phyloP scores from a whole-genome alignment of 2,113 vertebrate species.

The Pygathrix nemaeus region DNA sequence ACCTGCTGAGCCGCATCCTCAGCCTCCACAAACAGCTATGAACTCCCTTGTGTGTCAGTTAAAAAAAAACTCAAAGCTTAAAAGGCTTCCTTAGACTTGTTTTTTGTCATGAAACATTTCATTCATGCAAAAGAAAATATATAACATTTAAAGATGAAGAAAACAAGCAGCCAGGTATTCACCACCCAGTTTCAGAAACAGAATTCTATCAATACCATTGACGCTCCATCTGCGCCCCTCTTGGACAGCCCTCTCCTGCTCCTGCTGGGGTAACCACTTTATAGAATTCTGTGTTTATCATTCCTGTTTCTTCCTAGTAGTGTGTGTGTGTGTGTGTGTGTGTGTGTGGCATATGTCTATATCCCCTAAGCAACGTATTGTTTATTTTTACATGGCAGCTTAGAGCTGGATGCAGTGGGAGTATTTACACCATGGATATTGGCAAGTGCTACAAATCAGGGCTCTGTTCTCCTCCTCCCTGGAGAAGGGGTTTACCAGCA shows the following conservation, averaged over 20 bases:
- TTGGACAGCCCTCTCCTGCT: rapidly evolving
- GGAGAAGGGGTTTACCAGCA: not conserved
- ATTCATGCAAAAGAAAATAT: not conserved
- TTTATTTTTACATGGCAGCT: not conserved
- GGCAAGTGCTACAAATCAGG: not conserved
- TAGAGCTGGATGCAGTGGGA: not conserved
- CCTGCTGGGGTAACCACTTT: rapidly evolving
- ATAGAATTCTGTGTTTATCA: not conserved
- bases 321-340: not conserved
- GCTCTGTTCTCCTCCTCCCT: not conserved
- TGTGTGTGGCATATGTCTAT: not conserved
- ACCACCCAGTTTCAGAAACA: not conserved
- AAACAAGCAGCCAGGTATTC: not conserved
- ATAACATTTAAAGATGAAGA: not conserved
- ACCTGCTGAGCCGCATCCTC: not conserved
- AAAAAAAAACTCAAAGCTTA: conserved; percentile 1
- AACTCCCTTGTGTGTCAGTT: not conserved
- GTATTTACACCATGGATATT: conserved; percentile 10
- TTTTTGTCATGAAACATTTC: conserved; percentile 25
- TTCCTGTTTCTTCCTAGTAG: not conserved
- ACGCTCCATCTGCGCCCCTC: too few relatives aligned
- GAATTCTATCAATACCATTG: not conserved
- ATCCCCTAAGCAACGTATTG: not conserved
- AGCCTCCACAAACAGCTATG: not conserved
- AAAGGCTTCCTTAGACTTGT: not conserved